These are phyloP conservation scores for Drosophila parabipectinata DNA, from an alignment of 1,140 invertebrate species.

Conservation along the genomic window DNA sequence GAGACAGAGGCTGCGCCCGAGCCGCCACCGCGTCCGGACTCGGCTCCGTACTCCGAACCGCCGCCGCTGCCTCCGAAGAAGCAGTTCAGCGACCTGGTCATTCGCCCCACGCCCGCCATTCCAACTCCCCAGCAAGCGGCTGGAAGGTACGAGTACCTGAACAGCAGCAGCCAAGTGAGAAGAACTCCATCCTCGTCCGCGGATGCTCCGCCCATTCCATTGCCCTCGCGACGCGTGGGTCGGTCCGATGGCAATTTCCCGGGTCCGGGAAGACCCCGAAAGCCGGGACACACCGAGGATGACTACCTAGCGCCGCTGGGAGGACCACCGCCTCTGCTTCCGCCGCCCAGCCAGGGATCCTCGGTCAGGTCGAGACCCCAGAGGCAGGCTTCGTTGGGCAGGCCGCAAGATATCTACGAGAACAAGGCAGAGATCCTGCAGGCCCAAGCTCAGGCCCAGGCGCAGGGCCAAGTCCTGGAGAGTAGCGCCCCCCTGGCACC, in stretches of 20 bases:
- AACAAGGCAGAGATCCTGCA: constrained; percentile 79
- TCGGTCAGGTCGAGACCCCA: constrained; percentile 60
- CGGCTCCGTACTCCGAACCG: constrained; percentile 86
- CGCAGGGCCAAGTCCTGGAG: not conserved
- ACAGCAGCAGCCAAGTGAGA: constrained; percentile 38
- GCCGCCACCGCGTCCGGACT: constrained; percentile 88
- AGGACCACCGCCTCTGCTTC: constrained; percentile 61
- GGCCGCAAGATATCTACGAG: constrained; percentile 76
- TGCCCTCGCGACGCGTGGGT: constrained; percentile 86
- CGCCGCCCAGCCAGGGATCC: constrained; percentile 66
- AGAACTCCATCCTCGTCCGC: constrained; percentile 30
- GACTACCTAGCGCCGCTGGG: constrained; percentile 87
- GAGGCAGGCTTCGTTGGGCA: constrained; percentile 59
- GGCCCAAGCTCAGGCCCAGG: constrained; percentile 60
- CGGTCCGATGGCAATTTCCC: constrained; percentile 85
- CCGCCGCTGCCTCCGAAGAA: constrained; percentile 94
- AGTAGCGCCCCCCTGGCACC: constrained; percentile 81
- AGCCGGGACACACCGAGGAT: constrained; percentile 85
- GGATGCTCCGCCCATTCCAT: constrained; percentile 86
- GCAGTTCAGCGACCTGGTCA: constrained; percentile 84
- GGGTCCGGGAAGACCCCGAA: constrained; percentile 84
- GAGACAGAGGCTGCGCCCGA: constrained; percentile 87
- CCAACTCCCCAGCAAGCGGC: constrained; percentile 33
- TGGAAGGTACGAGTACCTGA: constrained; percentile 71
- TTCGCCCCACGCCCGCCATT: constrained; percentile 73